phyloP scores from a whole-genome alignment of 2,888 invertebrate genomes.

The Eledona agricola region DNA sequence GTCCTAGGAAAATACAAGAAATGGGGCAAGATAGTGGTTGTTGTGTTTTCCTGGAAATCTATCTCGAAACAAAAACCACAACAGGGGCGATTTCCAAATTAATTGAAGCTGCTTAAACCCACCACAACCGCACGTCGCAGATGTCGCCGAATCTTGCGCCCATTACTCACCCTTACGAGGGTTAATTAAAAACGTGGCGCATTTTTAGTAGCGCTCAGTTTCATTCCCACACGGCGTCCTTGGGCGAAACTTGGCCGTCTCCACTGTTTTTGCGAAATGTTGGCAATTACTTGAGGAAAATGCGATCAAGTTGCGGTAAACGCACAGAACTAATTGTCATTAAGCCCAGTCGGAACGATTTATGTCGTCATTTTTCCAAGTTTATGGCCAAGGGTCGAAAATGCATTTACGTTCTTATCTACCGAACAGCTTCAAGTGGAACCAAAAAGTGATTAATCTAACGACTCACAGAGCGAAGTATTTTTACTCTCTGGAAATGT shows the following conservation, averaged over 20 bases:
- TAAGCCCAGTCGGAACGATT: conserved; percentile 12
- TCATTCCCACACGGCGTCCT: conserved; percentile 24
- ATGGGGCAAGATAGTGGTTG: no score
- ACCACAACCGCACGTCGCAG: conserved; percentile 33
- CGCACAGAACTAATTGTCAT: conserved; percentile 27
- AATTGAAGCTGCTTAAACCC: conserved; percentile 31
- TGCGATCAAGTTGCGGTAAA: conserved; percentile 26
- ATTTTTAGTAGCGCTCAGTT: conserved; percentile 10
- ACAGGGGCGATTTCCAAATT: conserved; percentile 28
- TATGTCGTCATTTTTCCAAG: conserved; percentile 20
- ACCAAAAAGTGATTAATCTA: conserved; percentile 21
- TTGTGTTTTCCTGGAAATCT: no score
- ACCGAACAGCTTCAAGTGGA: conserved; percentile 16
- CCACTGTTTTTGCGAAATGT: conserved; percentile 31
- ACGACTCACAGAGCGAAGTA: conserved; percentile 14
- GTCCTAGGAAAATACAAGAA: no score
- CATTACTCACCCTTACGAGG: conserved; percentile 43
- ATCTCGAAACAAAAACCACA: no score
- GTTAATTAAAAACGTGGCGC: conserved; percentile 12
- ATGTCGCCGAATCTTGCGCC: conserved; percentile 36
- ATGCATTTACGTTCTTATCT: not conserved
- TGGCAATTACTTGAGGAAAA: conserved; percentile 42
- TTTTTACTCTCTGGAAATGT: conserved; percentile 18
- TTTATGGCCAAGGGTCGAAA: conserved; percentile 23
- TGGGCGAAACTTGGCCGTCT: conserved; percentile 32